Percentiles rank a stretch among this genome's conserved stretches.
Evolutionary conservation across 2,888 invertebrate genomes (phyloP).

Genomic region (Rosalia funebris): DNA sequence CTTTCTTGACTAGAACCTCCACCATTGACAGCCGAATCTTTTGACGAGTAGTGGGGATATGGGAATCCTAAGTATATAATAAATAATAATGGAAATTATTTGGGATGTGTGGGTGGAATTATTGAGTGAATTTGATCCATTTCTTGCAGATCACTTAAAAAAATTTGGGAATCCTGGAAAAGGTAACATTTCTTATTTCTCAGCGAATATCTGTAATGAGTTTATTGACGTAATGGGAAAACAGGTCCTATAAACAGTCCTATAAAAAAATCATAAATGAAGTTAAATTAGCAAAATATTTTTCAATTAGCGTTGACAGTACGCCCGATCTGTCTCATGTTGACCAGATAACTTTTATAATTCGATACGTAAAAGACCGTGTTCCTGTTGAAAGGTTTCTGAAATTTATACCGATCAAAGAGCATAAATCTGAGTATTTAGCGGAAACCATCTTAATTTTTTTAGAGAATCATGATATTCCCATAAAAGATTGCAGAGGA

Average conservation of each 20-base stretch:
- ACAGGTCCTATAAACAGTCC: not conserved
- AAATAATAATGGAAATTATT: slow-evolving; percentile 13
- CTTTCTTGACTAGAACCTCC: no score
- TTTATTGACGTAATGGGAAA: slow-evolving; percentile 2
- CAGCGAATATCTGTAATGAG: slow-evolving; percentile 1
- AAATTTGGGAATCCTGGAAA: slow-evolving; percentile 38
- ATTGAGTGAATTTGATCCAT: slow-evolving; percentile 18
- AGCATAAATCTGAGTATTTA: slow-evolving; percentile 52
- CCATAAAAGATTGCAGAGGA: slow-evolving; percentile 46
- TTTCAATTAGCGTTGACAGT: not conserved
- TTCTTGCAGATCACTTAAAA: slow-evolving; percentile 38
- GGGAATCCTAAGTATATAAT: slow-evolving; percentile 43
- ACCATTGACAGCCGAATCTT: no score
- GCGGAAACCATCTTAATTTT: slow-evolving; percentile 31
- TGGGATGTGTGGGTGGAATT: not conserved
- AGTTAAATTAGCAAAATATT: not conserved
- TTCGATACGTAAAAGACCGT: slow-evolving; percentile 14
- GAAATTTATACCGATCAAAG: slow-evolving; percentile 41
- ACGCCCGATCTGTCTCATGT: slow-evolving; percentile 2
- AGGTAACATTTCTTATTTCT: slow-evolving; percentile 4
- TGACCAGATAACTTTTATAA: slow-evolving; percentile 10
- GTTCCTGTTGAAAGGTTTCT: slow-evolving; percentile 18
- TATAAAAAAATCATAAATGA: not conserved
- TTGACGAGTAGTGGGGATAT: slow-evolving; percentile 44
- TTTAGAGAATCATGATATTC: slow-evolving; percentile 41